Evolutionary conservation across 2,888 invertebrate genomes (phyloP), one percentile per base, ranked within the genome.

Genomic region (Drosophila neonasuta): DNA sequence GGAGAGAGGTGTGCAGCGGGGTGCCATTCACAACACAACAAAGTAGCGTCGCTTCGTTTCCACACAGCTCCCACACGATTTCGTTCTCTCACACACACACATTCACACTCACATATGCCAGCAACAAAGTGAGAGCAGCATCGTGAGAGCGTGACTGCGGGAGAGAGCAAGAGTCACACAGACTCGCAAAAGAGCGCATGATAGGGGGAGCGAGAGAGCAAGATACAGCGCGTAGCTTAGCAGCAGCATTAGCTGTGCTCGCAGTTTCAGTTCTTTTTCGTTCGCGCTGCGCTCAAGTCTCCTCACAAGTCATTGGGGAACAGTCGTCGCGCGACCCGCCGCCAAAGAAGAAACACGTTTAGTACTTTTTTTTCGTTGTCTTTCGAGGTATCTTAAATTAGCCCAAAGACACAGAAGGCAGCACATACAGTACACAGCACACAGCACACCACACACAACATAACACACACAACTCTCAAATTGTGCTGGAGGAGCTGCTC

Each of bases 261-360:
- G 20, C 66, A 78, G 58, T 72, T 79, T 81, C 76, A 80, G 86
- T 81, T 81, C 68, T 74, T 75, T 65, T 84, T 81, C 62, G 68
- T 76, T 59, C 71, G 86, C 65, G 79, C 55, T 78, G 55, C 63
- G 69, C 48, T 62, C 58, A 68, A 59, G 80, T 83, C 42, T 54
- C 49, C 13, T 30, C 13, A 15, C 48, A 20, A 29, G 24, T 15
- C 20, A 49, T 42, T 49, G 57, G 41, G 13, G 46, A 44, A 48
- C 45, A 20, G 20, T 29, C 58, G 56, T 63, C 68, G 75, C 71
- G 62, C 74, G 51, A 57, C 56, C 62, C 55, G 63, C 54, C 56
- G 56, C 42, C 48, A 45, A 59, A 57, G 50, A 61, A 68, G 72
- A 55, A 77, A 81, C 77, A 70, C 79, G 82, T 79, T 84, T 78